Conservation (phyloP, 2,797 vertebrate species). For the Galago senegalensis region DNA sequence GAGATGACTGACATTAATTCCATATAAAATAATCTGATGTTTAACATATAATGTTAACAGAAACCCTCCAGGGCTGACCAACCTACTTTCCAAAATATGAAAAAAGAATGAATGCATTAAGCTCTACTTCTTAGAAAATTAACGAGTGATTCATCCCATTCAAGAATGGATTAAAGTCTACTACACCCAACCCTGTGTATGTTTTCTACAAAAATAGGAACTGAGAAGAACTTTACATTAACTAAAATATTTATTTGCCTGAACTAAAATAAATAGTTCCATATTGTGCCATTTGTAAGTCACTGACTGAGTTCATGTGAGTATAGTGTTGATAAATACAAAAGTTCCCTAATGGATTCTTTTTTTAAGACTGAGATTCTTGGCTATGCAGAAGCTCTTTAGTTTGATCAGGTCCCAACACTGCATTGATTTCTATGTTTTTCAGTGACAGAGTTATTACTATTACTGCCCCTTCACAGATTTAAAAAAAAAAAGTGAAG, state of each 20-base stretch:
- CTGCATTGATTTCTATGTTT: not conserved
- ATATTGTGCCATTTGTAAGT: not conserved
- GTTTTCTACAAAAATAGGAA: slow-evolving; percentile 37
- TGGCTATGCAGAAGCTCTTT: too few relatives aligned
- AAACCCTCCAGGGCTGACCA: not conserved
- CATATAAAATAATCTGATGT: slow-evolving; percentile 21
- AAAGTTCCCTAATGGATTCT: not conserved
- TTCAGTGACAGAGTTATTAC: not conserved
- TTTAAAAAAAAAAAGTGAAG: not conserved
- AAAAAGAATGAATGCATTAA: slow-evolving; percentile 29
- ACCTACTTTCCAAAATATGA: slow-evolving; percentile 1
- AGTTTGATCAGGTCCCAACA: too few relatives aligned
- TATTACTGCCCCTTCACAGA: not conserved
- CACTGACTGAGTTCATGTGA: not conserved
- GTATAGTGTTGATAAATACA: not conserved
- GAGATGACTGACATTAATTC: not conserved
- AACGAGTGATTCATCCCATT: slow-evolving; percentile 23
- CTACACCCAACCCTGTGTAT: not conserved
- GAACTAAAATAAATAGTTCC: slow-evolving; percentile 50
- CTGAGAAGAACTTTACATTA: not conserved
- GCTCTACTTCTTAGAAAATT: slow-evolving; percentile 58
- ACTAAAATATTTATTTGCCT: slow-evolving; percentile 14
- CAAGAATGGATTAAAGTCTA: not conserved
- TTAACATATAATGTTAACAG: not conserved
- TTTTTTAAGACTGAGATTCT: too few relatives aligned